These are phyloP conservation scores for Papilio protenor DNA, from an alignment of 2,888 invertebrate genomes.

Conservation along the genomic window DNA sequence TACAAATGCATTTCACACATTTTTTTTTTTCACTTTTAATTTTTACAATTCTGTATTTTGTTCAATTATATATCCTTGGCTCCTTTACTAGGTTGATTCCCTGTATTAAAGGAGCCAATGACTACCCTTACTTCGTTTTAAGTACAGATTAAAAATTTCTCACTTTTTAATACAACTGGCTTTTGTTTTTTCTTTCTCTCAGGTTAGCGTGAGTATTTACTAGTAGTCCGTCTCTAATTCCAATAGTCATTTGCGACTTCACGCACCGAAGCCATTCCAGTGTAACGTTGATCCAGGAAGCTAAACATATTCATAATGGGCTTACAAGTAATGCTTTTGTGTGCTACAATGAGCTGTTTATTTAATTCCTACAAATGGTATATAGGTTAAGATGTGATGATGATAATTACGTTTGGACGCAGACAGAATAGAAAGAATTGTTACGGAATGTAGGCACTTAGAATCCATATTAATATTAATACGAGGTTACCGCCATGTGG, in stretches of 20 bases:
- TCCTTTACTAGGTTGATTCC: too few relatives aligned
- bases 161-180: neutral
- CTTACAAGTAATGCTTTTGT: conserved; percentile 43
- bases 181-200: neutral
- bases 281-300: conserved; percentile 40
- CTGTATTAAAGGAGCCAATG: too few relatives aligned
- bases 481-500: too few relatives aligned
- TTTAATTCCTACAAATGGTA: conserved; percentile 35
- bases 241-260: conserved; percentile 26
- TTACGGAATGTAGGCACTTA: neutral
- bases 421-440: neutral
- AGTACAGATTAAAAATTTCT: too few relatives aligned
- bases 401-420: neutral
- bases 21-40: too few relatives aligned
- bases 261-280: conserved; percentile 38
- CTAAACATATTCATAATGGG: conserved; percentile 40
- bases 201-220: neutral
- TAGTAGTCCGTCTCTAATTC: neutral
- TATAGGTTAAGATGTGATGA: conserved; percentile 33
- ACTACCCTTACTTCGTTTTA: too few relatives aligned
- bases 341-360: conserved; percentile 34
- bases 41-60: too few relatives aligned
- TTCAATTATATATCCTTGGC: too few relatives aligned
- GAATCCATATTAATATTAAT: neutral
- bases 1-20: too few relatives aligned